Base-by-base conservation (phyloP, 2,797 vertebrate genomes). In the Helarctos malayanus region DNA sequence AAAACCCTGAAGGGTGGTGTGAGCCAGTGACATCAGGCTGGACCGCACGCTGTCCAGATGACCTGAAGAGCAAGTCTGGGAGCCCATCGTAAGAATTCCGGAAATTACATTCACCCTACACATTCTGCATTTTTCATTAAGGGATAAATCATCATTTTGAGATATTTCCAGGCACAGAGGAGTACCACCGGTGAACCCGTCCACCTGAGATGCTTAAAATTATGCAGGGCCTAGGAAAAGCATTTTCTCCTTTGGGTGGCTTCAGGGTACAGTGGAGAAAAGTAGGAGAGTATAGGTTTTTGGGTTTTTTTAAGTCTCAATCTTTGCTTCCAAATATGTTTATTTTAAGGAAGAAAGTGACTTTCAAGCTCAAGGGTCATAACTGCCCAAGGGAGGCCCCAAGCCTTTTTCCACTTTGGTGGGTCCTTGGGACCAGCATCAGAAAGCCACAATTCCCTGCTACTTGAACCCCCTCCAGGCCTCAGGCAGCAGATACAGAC, bases 311-410 rank as follows among this genome's bases (percentile, higher is more conserved):
- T 47, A 81, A 56, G 47, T 71, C 65, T 95, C 52, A 23, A 13
- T 83, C 25, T 69, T 83, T 35, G 78, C n/a, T 82, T 95, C 52
- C 54, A 93, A 91, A 94, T 91, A 54, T 63, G 21, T 68, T 92
- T 61, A 0, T 82, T 81, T 94, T 81, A 90, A 93, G 78, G 29
- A 94, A 90, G 81, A 94, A 83, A 89, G 19, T 95, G 29, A 54
- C 2, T 92, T 91, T 94, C 15, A 14, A 76, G 75, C 76, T 93
- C 78, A 88, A 91, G 41, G 47, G 27, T 56, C 54, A 23, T 76
- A 89, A 65, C 10, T 88, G 8, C 63, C 69, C 19, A 52, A 79
- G 59, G 35, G 35, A 78, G n/a, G 11, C 15, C 41, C 25, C n/a
- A 41, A 61, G 41, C n/a, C 27, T 54, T 86, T 73, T 88, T 45